Base-by-base conservation (phyloP, 1,140 invertebrate genomes). In the Drosophila kepulauana region DNA sequence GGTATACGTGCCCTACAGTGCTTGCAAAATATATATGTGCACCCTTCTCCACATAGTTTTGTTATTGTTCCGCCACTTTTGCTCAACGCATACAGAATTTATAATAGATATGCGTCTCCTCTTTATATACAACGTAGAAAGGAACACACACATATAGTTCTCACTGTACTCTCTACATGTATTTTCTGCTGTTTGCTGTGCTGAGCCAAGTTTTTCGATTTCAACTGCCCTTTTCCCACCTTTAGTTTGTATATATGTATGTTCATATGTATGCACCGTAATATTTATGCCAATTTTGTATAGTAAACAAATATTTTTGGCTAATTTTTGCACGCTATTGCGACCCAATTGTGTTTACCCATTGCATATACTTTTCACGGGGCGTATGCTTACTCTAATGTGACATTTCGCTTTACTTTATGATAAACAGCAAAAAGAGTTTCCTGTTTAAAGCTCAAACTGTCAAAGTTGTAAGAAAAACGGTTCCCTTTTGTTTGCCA, bases 41-140 rank as follows among this genome's bases (percentile, higher is more conserved):
- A 54, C 25, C 48, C 25, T 52, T 43, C 8, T n/a, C 25, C 63
- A n/a, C 38, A 62, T 25, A 35, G 3, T 3, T 15, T 11, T 63
- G 41, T 20, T 38, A 7, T 7, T 30, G 16, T n/a, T 49, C 38
- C 65, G 54, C 51, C 67, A 70, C 15, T 58, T 63, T 58, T 63
- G 10, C 8, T 46, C 57, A 56, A 51, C 48, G 57, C 8, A 82
- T 82, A 82, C 71, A 82, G 49, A 82, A 67, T 79, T 70, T 82
- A 79, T 82, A 82, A 51, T 82, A 79, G 70, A 82, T 75, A 67
- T 59, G 25, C 28, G 20, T 25, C 52, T 35, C 33, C 52, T 35
- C 65, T 20, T 28, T 48, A 68, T 35, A 4, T 45, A 58, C 8
- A 58, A 41, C 5, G 4, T 57, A 38, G 20, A 25, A 4, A 25